These are phyloP conservation scores for Cryptomyrus ogoouensis DNA, from an alignment of 2,113 vertebrate species.

Conservation along the genomic window DNA sequence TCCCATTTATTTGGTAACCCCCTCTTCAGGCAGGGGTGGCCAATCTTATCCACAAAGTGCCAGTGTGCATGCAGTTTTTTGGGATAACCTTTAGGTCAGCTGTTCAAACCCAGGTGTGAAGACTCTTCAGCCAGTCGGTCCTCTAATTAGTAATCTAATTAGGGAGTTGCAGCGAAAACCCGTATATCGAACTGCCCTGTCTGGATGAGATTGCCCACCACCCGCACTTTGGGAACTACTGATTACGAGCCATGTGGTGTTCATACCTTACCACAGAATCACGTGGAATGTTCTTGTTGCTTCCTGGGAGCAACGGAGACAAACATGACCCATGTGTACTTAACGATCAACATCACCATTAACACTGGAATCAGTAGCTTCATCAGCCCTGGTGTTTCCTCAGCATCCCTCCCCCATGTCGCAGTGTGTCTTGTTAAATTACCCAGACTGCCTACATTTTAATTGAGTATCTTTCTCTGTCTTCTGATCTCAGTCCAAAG, in stretches of 20 bases:
- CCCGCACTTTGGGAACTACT: neutral
- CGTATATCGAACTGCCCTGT: no score
- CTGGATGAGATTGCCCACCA: no score
- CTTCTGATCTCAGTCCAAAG: constrained; percentile 55
- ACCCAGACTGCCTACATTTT: constrained; percentile 19
- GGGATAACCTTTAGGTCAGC: no score
- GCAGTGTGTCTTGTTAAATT: neutral
- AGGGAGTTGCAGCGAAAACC: no score
- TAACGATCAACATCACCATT: neutral
- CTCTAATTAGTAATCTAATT: no score
- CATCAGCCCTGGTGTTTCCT: neutral
- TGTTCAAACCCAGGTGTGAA: no score
- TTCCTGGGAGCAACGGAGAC: neutral
- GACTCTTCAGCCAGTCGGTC: no score
- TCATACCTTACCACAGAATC: neutral
- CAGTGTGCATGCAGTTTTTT: no score
- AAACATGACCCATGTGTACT: neutral
- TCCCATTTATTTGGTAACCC: neutral
- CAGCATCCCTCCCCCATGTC: neutral
- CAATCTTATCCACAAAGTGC: no score
- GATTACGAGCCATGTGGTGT: neutral
- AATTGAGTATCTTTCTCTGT: constrained; percentile 14
- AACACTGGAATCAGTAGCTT: neutral
- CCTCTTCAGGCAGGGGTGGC: no score
- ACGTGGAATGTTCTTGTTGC: neutral